Evolutionary conservation across 2,113 vertebrate genomes (phyloP).

Genomic region (Nothobranchius kuhntae): DNA sequence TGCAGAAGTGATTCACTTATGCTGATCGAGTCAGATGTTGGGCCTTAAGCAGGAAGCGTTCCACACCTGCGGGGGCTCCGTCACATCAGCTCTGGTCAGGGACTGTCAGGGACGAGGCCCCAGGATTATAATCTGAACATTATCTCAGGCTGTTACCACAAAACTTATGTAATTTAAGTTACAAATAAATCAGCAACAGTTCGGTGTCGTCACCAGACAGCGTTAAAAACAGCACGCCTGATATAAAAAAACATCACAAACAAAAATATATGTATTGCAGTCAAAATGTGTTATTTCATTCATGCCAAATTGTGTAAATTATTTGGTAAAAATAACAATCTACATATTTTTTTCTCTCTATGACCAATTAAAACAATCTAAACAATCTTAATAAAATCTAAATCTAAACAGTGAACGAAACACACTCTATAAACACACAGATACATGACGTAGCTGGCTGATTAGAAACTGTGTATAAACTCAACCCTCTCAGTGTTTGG

Average conservation of each 20-base stretch:
- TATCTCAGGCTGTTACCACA: constrained; percentile 1
- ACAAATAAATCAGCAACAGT: constrained; percentile 33
- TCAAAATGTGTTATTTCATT: too few species aligned
- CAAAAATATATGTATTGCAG: neutral
- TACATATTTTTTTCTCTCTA: too few species aligned
- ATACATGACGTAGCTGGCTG: too few species aligned
- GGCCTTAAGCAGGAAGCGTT: constrained; percentile 29
- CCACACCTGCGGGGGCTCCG: neutral
- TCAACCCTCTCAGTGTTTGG: too few species aligned
- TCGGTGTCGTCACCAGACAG: constrained; percentile 17
- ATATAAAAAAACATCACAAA: constrained; percentile 24
- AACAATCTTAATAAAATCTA: too few species aligned
- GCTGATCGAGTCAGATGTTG: constrained; percentile 37
- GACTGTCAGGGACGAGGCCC: neutral
- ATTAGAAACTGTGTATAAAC: too few species aligned
- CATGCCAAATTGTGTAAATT: too few species aligned
- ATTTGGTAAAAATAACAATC: too few species aligned
- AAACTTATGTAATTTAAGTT: constrained; percentile 4
- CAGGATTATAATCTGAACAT: constrained; percentile 18
- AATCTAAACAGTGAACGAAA: too few species aligned
- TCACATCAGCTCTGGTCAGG: neutral
- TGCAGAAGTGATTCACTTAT: constrained; percentile 16
- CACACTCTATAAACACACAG: too few species aligned
- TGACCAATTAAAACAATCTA: too few species aligned
- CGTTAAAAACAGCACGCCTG: constrained; percentile 17